phyloP scores from a whole-genome alignment of 1,140 invertebrate species.

The Holotrichia oblita region DNA sequence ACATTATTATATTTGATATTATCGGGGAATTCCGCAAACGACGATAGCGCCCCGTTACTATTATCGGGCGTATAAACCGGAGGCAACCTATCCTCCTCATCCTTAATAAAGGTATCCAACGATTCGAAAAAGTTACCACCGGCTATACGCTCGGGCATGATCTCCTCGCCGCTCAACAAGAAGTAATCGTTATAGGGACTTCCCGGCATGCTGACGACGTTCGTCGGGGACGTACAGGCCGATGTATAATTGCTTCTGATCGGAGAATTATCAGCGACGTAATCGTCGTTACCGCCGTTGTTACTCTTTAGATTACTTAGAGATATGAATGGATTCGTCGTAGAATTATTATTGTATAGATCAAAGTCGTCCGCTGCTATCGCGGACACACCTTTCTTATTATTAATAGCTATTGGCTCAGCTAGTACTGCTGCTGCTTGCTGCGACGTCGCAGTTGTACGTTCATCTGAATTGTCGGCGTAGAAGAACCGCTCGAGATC shows the following conservation, averaged over 20 bases:
- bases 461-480: conserved; percentile 35
- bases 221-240: not conserved
- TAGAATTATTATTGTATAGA: not conserved
- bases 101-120: not conserved
- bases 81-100: not conserved
- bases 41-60: not conserved
- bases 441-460: not conserved
- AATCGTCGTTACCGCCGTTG: not conserved
- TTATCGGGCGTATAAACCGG: conserved; percentile 4
- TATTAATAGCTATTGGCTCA: not conserved
- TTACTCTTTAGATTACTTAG: conserved; percentile 4
- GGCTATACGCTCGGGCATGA: not conserved
- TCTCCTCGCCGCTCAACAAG: not conserved
- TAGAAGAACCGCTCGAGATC: conserved; percentile 22
- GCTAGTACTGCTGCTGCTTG: not conserved
- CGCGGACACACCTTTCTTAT: not conserved
- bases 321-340: not conserved
- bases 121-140: not conserved
- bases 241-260: not conserved
- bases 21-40: not conserved
- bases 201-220: not conserved
- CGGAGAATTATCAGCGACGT: not conserved
- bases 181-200: not conserved
- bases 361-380: not conserved
- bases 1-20: not conserved